phyloP scores from a whole-genome alignment of 2,888 invertebrate species.

The Macrosiphum euphorbiae region DNA sequence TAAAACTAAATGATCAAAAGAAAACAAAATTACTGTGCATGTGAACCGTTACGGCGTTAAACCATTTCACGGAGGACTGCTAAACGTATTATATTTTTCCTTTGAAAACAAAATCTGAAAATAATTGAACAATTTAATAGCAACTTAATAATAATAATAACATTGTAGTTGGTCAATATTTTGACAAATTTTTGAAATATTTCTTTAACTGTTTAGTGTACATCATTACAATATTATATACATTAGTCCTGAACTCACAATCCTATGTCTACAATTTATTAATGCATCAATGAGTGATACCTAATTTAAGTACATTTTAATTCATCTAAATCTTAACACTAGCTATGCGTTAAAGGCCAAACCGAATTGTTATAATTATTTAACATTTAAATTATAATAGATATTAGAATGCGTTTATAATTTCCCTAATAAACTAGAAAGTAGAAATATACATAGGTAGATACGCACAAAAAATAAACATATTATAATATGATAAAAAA shows the following conservation, averaged over 20 bases:
- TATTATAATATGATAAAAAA: not conserved
- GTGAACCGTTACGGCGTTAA: not conserved
- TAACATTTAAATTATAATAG: not conserved
- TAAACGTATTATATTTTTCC: not conserved
- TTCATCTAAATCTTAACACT: not conserved
- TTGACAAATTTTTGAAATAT: not conserved
- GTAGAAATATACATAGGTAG: not conserved
- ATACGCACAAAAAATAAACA: not conserved
- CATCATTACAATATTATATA: not conserved
- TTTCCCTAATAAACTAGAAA: not conserved
- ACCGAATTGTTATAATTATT: not conserved
- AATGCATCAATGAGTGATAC: not conserved
- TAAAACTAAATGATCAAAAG: conserved; percentile 14
- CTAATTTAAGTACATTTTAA: not conserved
- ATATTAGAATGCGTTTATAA: not conserved
- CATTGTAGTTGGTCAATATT: not conserved
- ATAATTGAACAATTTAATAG: conserved; percentile 4
- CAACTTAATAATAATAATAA: not conserved
- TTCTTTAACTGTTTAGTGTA: not conserved
- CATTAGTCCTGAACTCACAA: not conserved
- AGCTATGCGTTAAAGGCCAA: not conserved
- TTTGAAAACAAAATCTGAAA: conserved; percentile 2
- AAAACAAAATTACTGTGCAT: not conserved
- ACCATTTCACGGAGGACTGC: not conserved
- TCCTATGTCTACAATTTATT: not conserved